These are phyloP conservation scores for Oophaga sylvatica DNA, from an alignment of 2,797 vertebrate genomes.

Conservation along the genomic window DNA sequence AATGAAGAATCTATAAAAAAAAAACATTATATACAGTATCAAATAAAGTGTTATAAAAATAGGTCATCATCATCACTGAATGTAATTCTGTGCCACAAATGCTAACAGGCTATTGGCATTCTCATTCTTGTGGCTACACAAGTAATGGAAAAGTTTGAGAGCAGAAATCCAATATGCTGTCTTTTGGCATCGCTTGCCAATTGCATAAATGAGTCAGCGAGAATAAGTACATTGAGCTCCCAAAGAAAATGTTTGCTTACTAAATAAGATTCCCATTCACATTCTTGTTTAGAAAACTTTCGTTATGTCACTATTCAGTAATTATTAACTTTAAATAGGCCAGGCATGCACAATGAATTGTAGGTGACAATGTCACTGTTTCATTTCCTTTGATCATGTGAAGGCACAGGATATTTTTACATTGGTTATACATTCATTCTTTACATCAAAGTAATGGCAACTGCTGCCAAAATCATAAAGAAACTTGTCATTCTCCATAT, in stretches of 20 bases:
- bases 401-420: conserved; percentile 20
- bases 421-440: background rate
- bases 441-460: conserved; percentile 10
- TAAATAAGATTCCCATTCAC: background rate
- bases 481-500: conserved; percentile 7
- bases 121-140: conserved; percentile 15
- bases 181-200: conserved; percentile 21
- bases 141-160: conserved; percentile 30
- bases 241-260: conserved; percentile 44
- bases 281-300: conserved; percentile 2
- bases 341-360: background rate
- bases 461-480: background rate
- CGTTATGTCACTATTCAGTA: background rate
- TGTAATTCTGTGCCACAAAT: background rate
- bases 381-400: background rate
- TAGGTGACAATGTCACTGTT: background rate
- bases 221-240: conserved; percentile 41
- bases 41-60: background rate
- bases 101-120: background rate
- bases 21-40: background rate
- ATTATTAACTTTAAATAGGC: conserved; percentile 12
- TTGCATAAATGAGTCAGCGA: conserved; percentile 42
- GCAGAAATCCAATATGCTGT: conserved; percentile 8
- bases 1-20: too few relatives aligned
- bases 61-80: background rate